A percentile compares a stretch with the other conserved stretches of the same genome.
phyloP scores from a whole-genome alignment of 2,888 invertebrate species.

The Scaptomyza cyrtandrae region DNA sequence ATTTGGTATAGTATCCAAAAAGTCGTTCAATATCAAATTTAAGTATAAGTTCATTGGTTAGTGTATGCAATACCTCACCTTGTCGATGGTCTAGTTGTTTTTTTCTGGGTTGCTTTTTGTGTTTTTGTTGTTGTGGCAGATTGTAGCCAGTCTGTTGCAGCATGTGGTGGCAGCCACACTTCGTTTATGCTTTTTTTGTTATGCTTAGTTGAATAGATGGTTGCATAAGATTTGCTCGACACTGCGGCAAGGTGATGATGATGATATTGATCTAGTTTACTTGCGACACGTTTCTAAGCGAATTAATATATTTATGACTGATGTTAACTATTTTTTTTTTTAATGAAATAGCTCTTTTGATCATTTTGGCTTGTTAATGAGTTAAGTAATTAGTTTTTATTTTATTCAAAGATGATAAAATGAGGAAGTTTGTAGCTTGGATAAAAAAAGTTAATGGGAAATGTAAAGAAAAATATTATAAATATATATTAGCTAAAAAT shows the following conservation, averaged over 20 bases:
- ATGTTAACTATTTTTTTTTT: not conserved
- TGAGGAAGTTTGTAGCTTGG: too few relatives aligned
- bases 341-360: not conserved
- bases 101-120: conserved; percentile 3
- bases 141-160: conserved; percentile 51
- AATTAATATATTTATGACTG: not conserved
- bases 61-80: conserved; percentile 10
- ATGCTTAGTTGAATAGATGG: conserved; percentile 18
- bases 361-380: not conserved
- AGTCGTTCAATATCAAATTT: not conserved
- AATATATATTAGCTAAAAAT: too few relatives aligned
- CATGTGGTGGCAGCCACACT: conserved; percentile 30
- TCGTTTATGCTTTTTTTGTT: conserved; percentile 10
- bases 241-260: conserved; percentile 14
- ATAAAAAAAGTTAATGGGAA: too few relatives aligned
- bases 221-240: conserved; percentile 51
- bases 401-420: not conserved
- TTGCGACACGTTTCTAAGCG: not conserved
- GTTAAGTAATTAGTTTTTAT: not conserved
- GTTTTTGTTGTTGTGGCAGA: conserved; percentile 44
- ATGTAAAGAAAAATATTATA: too few relatives aligned
- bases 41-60: not conserved
- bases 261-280: conserved; percentile 58
- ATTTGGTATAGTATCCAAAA: too few relatives aligned
- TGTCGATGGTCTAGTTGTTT: not conserved